These are phyloP conservation scores for Elysia chlorotica DNA, from an alignment of 1,140 invertebrate genomes.

Conservation along the genomic window DNA sequence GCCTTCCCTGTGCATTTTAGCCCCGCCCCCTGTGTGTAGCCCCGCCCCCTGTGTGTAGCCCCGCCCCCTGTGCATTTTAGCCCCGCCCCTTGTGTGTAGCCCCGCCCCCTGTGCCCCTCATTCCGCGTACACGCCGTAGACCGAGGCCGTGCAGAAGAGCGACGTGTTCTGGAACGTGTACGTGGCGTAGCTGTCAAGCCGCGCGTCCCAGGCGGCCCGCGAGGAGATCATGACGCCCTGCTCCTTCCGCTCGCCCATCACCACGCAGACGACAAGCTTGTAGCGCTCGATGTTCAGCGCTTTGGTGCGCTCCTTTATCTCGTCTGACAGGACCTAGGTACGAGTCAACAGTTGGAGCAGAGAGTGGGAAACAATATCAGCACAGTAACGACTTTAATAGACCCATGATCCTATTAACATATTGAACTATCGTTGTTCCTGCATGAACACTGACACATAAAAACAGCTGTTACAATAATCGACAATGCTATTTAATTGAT, in stretches of 20 bases:
- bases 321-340: conserved; percentile 38
- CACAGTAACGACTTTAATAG: neutral
- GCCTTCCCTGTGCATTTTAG: too few relatives aligned
- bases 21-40: too few relatives aligned
- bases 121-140: conserved; percentile 56
- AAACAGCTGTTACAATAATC: neutral
- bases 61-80: too few relatives aligned
- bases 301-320: conserved; percentile 49
- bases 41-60: too few relatives aligned
- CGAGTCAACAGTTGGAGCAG: neutral
- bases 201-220: conserved; percentile 51
- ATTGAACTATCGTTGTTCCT: neutral
- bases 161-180: conserved; percentile 44
- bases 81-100: too few relatives aligned
- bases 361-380: neutral
- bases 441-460: too few relatives aligned
- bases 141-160: conserved; percentile 54
- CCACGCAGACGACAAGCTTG: conserved; percentile 48
- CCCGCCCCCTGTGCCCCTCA: too few relatives aligned
- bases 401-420: neutral
- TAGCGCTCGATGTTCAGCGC: conserved; percentile 47
- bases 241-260: conserved; percentile 43
- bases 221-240: conserved; percentile 46
- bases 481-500: neutral
- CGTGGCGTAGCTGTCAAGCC: conserved; percentile 46